These are phyloP conservation scores for Darevskia nairensis DNA, from an alignment of 2,797 vertebrate species.

Conservation along the genomic window DNA sequence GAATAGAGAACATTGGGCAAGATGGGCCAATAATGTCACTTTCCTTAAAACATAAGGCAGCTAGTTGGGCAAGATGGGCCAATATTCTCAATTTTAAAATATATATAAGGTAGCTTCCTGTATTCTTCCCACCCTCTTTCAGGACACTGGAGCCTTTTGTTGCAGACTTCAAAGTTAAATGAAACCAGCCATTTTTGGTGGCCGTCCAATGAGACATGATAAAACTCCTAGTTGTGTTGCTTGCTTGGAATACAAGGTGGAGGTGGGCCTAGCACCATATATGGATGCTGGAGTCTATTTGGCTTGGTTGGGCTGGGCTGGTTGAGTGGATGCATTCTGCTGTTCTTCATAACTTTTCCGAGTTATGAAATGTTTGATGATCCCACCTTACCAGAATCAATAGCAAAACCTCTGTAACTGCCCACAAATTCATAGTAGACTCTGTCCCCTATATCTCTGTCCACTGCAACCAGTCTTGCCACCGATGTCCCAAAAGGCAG, in stretches of 20 bases:
- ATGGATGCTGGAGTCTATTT: not conserved
- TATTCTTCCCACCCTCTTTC: not conserved
- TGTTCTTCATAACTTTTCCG: not conserved
- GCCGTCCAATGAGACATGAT: not conserved
- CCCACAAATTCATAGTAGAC: slow-evolving; percentile 65
- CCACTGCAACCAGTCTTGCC: slow-evolving; percentile 53
- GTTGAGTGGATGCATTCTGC: not conserved
- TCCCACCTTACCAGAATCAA: slow-evolving; percentile 61
- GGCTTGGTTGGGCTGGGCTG: not conserved
- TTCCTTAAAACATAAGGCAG: too few species aligned
- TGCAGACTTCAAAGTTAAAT: not conserved
- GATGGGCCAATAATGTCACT: not conserved
- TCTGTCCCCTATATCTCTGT: slow-evolving; percentile 54
- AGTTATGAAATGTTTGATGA: not conserved
- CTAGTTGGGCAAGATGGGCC: not conserved
- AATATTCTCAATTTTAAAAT: not conserved
- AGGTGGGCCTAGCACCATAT: too few species aligned
- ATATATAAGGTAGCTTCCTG: not conserved
- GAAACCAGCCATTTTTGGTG: not conserved
- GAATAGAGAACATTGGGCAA: not conserved
- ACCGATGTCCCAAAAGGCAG: slow-evolving; percentile 60
- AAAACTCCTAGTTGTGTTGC: not conserved
- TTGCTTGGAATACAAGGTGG: not conserved
- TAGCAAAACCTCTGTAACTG: slow-evolving; percentile 55
- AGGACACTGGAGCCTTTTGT: not conserved